phyloP scores from a whole-genome alignment of 2,888 invertebrate species.

The Melanchra persicariae region DNA sequence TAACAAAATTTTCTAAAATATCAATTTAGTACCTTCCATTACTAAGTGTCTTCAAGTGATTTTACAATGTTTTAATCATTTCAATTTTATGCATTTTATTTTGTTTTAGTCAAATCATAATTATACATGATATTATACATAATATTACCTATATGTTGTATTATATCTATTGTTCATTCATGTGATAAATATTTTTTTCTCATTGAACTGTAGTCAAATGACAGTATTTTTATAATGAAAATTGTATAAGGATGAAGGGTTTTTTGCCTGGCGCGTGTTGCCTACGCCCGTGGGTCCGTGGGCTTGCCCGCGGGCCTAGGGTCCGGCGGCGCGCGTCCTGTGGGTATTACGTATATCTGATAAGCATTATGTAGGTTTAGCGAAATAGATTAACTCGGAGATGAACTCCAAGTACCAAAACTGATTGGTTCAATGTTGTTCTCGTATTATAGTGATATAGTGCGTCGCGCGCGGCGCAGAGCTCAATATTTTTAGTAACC shows the following conservation, averaged over 20 bases:
- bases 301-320: constrained; percentile 43
- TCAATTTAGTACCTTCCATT: constrained; percentile 89
- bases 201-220: constrained; percentile 91
- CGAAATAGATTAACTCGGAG: constrained; percentile 89
- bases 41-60: constrained; percentile 87
- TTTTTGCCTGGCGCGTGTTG: constrained; percentile 78
- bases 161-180: constrained; percentile 88
- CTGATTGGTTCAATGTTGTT: constrained; percentile 90
- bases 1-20: constrained; percentile 83
- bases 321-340: constrained; percentile 66
- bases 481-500: constrained; percentile 91
- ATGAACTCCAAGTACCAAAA: constrained; percentile 89
- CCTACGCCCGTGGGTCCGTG: constrained; percentile 36
- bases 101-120: constrained; percentile 89
- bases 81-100: constrained; percentile 90
- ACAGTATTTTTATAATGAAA: constrained; percentile 91
- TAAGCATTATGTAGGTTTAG: constrained; percentile 92
- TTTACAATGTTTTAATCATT: constrained; percentile 89
- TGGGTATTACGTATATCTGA: constrained; percentile 88
- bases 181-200: constrained; percentile 88
- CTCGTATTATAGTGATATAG: constrained; percentile 90
- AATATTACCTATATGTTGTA: constrained; percentile 83
- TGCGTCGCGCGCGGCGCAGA: constrained; percentile 88
- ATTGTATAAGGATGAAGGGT: constrained; percentile 89
- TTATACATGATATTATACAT: constrained; percentile 87